Base-by-base conservation (phyloP, 2,888 invertebrate genomes). In the Ferrisia virgata region DNA sequence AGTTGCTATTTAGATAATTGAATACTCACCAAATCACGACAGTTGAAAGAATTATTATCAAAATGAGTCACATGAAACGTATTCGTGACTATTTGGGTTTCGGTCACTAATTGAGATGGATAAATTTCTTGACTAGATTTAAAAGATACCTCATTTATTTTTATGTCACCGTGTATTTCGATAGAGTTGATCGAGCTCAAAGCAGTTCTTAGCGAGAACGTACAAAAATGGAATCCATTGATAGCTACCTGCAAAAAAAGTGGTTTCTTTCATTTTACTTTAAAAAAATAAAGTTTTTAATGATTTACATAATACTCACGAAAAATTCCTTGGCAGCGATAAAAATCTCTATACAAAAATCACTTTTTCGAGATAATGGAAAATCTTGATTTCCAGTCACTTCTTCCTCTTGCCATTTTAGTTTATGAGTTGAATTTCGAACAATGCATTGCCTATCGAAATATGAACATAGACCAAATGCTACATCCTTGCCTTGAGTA, bases 141-240 rank as follows among this genome's bases (percentile, higher is more conserved):
- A 2, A 81, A 33, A 15, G 64, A 18, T 18, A 81, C 81, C 13
- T 5, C 25, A 13, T 47, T 36, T 33, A 81, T 22, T 36, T 36
- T 47, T n/a, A 81, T 18, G 13, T 81, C 81, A 0, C 81, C 81
- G 22, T 36, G n/a, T 11, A 81, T 22, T 58, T 81, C 81, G 18
- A 81, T 33, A 53, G 64, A 81, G 13, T 81, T 36, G 25, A 81
- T 58, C 9, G 18, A 58, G 31, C 39, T 81, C 22, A 64, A 33
- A 9, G 33, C 36, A 64, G 22, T 36, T 64, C 28, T 31, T 4
- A 53, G 36, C 22, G 13, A 22, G 64, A 81, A 81, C 5, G 58
- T 64, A 81, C 81, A 81, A 25, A 53, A 81, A 81, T 81, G 81
- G 33, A 39, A 2, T 13, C 81, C 58, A 58, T 81, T 81, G 2